phyloP scores from a whole-genome alignment of 2,797 vertebrate genomes.

The Syngnathus acus region DNA sequence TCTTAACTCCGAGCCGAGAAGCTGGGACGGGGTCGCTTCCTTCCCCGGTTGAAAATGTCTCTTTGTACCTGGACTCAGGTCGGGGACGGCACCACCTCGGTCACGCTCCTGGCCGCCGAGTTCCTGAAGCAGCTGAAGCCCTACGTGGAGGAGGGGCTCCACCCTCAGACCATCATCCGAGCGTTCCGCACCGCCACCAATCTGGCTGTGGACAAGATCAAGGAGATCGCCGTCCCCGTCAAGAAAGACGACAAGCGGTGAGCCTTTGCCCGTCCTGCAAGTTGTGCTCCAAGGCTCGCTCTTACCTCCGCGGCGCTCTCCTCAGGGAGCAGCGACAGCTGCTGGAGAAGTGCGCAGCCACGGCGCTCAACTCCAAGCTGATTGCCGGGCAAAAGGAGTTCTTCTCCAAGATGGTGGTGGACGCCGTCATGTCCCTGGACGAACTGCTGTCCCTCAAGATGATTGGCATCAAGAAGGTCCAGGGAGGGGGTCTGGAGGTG shows the following conservation, averaged over 20 bases:
- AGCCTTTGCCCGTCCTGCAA: conserved; percentile 43
- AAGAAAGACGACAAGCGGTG: conserved; percentile 89
- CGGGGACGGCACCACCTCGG: conserved; percentile 93
- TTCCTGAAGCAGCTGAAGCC: conserved; percentile 94
- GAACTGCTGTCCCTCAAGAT: conserved; percentile 92
- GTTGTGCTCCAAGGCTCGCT: too few species aligned
- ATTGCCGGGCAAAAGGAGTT: conserved; percentile 90
- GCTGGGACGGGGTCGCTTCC: too few species aligned
- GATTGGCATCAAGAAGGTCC: conserved; percentile 98
- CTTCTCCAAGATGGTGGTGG: conserved; percentile 93
- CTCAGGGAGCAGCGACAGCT: conserved; percentile 79
- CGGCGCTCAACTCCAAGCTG: conserved; percentile 95
- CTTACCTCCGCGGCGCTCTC: not conserved
- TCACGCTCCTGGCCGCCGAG: conserved; percentile 90
- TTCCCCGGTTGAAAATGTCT: not conserved
- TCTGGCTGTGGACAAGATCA: conserved; percentile 87
- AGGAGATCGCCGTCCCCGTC: conserved; percentile 81
- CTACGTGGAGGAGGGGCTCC: conserved; percentile 92
- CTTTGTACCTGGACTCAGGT: conserved; percentile 64
- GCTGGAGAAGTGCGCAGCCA: conserved; percentile 89
- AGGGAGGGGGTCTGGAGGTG: conserved; percentile 88
- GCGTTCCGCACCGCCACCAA: conserved; percentile 88
- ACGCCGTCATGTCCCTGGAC: conserved; percentile 89
- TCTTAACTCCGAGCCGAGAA: too few species aligned
- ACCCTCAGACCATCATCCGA: conserved; percentile 96